Evolutionary conservation across 2,888 invertebrate species (phyloP), one percentile per base, ranked within the genome.

Genomic region (Sarcophaga carnaria): DNA sequence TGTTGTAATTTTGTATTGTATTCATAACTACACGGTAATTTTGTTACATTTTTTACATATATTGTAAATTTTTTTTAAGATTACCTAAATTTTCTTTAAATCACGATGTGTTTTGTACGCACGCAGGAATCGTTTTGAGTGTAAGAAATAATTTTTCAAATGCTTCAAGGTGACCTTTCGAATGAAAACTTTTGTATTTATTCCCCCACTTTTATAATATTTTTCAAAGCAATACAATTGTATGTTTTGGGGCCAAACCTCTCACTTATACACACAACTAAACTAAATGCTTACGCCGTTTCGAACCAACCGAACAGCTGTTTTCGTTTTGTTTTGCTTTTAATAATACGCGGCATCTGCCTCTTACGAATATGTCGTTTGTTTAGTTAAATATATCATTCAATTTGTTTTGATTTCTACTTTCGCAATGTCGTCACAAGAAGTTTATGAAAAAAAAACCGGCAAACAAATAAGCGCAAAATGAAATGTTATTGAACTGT

Each of bases 141-240:
- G 66, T 79, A 87, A 84, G 63, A 69, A 78, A 75, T 37, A 85
- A 75, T 80, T 80, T 86, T 72, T 76, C 72, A 71, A 78, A 87
- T 64, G 81, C 82, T 87, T 88, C 88, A 88, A 88, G 88, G 88
- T 88, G 88, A 88, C 88, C 88, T 88, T 86, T 87, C 69, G 71
- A 76, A 80, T 83, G 83, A 80, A 83, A 70, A 83, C 66, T 62
- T 80, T 79, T 66, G 49, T 87, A 74, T 75, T 81, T 72, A 75
- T 83, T 87, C 70, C 80, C 75, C 72, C 81, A 62, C 27, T 72
- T 77, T 77, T 77, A 70, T 76, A 74, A 12, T 63, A n/a, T 71
- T 27, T 17, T 25, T 37, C 54, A 80, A 66, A 60, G 49, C 75
- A 49, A 83, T 76, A 74, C 47, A 69, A 83, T 82, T 77, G 67